These are phyloP conservation scores for Trichogramma evanescens DNA, from an alignment of 2,888 invertebrate species.

Conservation along the genomic window DNA sequence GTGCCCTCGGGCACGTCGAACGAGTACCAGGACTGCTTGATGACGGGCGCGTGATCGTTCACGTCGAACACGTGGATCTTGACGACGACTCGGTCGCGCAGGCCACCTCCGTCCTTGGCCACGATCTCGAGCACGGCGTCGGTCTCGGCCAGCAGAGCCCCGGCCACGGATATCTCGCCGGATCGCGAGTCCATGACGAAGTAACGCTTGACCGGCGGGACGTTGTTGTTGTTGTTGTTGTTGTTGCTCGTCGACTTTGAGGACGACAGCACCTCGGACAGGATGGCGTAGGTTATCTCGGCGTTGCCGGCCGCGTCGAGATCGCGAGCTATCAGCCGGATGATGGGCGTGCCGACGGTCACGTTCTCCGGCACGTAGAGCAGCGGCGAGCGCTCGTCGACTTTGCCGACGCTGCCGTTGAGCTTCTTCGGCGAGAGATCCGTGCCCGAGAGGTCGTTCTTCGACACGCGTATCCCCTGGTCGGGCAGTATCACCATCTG, in stretches of 20 bases:
- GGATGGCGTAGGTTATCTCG: slow-evolving; percentile 63
- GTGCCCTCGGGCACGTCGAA: slow-evolving; percentile 76
- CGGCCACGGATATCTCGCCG: slow-evolving; percentile 69
- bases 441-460: slow-evolving; percentile 43
- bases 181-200: slow-evolving; percentile 69
- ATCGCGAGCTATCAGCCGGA: slow-evolving; percentile 66
- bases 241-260: neutral
- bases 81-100: slow-evolving; percentile 64
- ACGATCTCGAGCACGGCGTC: slow-evolving; percentile 70
- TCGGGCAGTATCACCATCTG: slow-evolving; percentile 65
- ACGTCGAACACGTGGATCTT: slow-evolving; percentile 70
- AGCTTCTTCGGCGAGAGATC: slow-evolving; percentile 24
- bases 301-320: slow-evolving; percentile 66
- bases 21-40: slow-evolving; percentile 74
- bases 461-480: slow-evolving; percentile 60
- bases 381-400: slow-evolving; percentile 51
- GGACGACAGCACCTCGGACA: slow-evolving; percentile 49
- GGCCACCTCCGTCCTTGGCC: slow-evolving; percentile 68
- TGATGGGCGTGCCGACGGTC: slow-evolving; percentile 61
- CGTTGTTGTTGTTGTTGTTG: too few species aligned
- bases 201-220: slow-evolving; percentile 57
- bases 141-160: slow-evolving; percentile 65
- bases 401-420: neutral
- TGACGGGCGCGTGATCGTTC: slow-evolving; percentile 78
- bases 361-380: slow-evolving; percentile 68